A percentile compares a stretch with the other conserved stretches of the same genome.
Evolutionary conservation across 1,140 invertebrate species (phyloP).

Genomic region (Apis florea): DNA sequence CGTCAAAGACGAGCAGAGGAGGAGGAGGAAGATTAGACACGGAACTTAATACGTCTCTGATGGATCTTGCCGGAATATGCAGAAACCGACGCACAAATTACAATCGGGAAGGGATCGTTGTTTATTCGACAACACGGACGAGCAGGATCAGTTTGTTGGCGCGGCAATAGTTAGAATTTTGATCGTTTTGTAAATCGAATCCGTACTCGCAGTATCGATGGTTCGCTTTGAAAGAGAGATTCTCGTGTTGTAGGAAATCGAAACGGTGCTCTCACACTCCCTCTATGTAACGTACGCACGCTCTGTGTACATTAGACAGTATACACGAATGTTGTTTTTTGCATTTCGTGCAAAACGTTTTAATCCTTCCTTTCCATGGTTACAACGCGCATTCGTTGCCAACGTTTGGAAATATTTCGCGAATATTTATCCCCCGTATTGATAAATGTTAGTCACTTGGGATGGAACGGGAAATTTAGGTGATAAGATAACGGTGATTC

Average conservation of each 20-base stretch:
- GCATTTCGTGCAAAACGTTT: not conserved
- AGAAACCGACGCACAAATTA: not conserved
- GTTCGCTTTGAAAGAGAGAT: not conserved
- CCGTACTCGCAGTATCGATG: not conserved
- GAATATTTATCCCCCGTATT: too few species aligned
- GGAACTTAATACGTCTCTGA: slow-evolving; percentile 5
- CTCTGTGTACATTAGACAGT: not conserved
- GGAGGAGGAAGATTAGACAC: not conserved
- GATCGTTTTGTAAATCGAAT: not conserved
- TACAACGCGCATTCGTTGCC: not conserved
- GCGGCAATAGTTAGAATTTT: not conserved
- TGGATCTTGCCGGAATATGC: not conserved
- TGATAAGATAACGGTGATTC: slow-evolving; percentile 25
- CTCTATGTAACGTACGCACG: too few species aligned
- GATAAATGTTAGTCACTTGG: not conserved
- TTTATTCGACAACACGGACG: not conserved
- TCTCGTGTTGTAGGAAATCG: not conserved
- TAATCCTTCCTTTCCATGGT: too few species aligned
- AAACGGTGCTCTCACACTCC: not conserved
- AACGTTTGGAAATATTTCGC: not conserved
- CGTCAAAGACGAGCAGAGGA: not conserved
- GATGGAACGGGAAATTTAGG: slow-evolving; percentile 9
- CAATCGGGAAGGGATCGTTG: not conserved
- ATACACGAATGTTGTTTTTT: not conserved
- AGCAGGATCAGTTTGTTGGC: not conserved